Conservation (phyloP, 2,113 vertebrate genomes). For the Charina bottae region DNA sequence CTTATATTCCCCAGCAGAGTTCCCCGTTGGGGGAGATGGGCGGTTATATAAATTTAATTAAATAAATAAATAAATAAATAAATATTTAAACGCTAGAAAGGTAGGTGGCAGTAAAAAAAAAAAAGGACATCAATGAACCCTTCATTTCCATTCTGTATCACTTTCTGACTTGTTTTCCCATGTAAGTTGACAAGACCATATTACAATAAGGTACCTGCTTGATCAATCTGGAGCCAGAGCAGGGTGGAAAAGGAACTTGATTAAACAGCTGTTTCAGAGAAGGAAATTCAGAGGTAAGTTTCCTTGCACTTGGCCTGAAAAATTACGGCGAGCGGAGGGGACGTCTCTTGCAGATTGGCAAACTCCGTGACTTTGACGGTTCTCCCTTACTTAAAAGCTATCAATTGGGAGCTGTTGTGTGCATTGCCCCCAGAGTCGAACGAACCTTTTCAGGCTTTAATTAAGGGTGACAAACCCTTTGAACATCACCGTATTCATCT, state of each 20-base stretch:
- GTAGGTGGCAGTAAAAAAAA: background rate
- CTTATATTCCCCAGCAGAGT: too few relatives aligned
- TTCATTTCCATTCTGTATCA: background rate
- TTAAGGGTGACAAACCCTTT: slow-evolving; percentile 85
- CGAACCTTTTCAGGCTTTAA: slow-evolving; percentile 81
- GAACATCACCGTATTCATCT: slow-evolving; percentile 82
- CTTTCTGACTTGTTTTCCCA: background rate
- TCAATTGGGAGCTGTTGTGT: slow-evolving; percentile 79
- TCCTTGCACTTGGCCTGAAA: slow-evolving; percentile 51
- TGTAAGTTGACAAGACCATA: slow-evolving; percentile 36
- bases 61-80: too few relatives aligned
- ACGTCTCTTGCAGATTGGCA: slow-evolving; percentile 59
- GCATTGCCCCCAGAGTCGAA: slow-evolving; percentile 76
- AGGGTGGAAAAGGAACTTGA: slow-evolving; percentile 34
- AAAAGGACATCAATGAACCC: background rate
- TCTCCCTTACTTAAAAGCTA: slow-evolving; percentile 78
- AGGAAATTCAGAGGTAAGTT: slow-evolving; percentile 68
- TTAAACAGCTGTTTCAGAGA: slow-evolving; percentile 53
- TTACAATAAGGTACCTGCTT: background rate
- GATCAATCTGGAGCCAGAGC: slow-evolving; percentile 33
- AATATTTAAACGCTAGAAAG: too few relatives aligned
- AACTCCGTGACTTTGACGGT: slow-evolving; percentile 65
- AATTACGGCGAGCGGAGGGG: slow-evolving; percentile 57
- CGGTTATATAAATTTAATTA: too few relatives aligned
- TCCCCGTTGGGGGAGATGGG: too few relatives aligned